Evolutionary conservation across 2,797 vertebrate genomes (phyloP), one percentile per base, ranked within the genome.

Genomic region (Gallinago nigripennis): DNA sequence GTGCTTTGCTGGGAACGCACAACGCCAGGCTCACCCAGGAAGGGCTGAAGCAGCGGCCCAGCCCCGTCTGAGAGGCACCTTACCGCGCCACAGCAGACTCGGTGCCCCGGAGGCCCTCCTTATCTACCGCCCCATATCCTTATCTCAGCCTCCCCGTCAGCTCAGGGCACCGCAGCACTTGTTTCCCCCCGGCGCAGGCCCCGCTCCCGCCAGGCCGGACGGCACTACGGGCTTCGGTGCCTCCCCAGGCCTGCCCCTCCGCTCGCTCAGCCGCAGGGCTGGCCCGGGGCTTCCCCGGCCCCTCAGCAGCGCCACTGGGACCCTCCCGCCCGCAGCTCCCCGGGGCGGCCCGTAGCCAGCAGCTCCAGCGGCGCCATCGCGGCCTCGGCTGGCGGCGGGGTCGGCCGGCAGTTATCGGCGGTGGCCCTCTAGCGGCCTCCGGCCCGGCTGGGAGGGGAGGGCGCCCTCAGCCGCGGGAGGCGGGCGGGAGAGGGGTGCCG

Each of bases 1-100:
- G 31, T 18, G 6, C 17, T 0, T 9, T 1, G 6, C 43, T 0
- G 8, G 50, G 54, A 43, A 20, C 2, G 4, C 63, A 41, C 12
- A 33, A 5, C 1, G 11, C 35, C 69, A 11, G 23, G 18, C 33
- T 27, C 33, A 0, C 27, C 0, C 2, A 16, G 39, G n/a, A 5
- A 6, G 27, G 37, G 58, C 80, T 24, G 68, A 20, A 37, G 39
- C 78, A 19, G 24, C 73, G 11, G 19, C 23, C 21, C 15, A n/a
- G 82, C 63, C 65, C 63, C 28, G 43, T 16, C 80, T 56, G 58
- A 63, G 14, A 46, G 20, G 19, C 5, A 11, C 37, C 46, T 20
- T 3, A 8, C 25, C 12, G 6, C 18, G 50, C 71, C 46, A 12
- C 50, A 33, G 70, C 64, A 50, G 58, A 7, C 14, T 4, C 2